phyloP scores from a whole-genome alignment of 1,140 invertebrate genomes.

The Pygmarrhopalites habei region DNA sequence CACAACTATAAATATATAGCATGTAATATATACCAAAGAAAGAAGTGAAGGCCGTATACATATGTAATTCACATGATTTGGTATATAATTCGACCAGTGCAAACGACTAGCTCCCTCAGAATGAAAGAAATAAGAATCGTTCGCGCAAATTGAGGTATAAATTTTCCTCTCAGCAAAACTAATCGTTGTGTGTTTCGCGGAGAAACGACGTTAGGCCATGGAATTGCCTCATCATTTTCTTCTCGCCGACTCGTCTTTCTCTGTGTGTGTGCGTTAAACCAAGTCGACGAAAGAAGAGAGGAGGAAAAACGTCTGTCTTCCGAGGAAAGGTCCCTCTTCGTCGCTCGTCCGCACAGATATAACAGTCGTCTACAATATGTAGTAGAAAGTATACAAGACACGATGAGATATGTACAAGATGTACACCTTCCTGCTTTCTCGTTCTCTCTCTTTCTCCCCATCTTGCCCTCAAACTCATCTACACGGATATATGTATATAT shows the following conservation, averaged over 20 bases:
- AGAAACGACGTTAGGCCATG: slow-evolving; percentile 26
- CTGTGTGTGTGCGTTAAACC: background rate
- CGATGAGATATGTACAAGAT: too few relatives aligned
- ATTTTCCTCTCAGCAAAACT: slow-evolving; percentile 30
- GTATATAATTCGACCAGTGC: background rate
- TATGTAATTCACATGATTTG: background rate
- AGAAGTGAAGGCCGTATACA: background rate
- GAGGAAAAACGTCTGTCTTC: background rate
- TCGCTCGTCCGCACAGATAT: too few relatives aligned
- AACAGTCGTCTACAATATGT: too few relatives aligned
- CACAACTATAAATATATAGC: too few relatives aligned
- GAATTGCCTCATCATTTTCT: slow-evolving; percentile 36
- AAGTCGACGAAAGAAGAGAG: slow-evolving; percentile 6
- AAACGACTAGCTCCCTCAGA: too few relatives aligned
- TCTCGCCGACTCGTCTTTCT: slow-evolving; percentile 13
- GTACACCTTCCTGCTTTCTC: too few relatives aligned
- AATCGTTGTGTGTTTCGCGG: slow-evolving; percentile 27
- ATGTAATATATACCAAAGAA: too few relatives aligned
- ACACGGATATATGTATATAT: background rate
- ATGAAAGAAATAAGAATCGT: slow-evolving; percentile 26
- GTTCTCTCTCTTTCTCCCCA: too few relatives aligned
- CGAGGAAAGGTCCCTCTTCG: background rate
- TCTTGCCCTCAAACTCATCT: too few relatives aligned
- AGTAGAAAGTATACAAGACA: too few relatives aligned
- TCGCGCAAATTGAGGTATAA: slow-evolving; percentile 30